Evolutionary conservation across 2,113 vertebrate species (phyloP).

Genomic region (Lycocorax pyrrhopterus): DNA sequence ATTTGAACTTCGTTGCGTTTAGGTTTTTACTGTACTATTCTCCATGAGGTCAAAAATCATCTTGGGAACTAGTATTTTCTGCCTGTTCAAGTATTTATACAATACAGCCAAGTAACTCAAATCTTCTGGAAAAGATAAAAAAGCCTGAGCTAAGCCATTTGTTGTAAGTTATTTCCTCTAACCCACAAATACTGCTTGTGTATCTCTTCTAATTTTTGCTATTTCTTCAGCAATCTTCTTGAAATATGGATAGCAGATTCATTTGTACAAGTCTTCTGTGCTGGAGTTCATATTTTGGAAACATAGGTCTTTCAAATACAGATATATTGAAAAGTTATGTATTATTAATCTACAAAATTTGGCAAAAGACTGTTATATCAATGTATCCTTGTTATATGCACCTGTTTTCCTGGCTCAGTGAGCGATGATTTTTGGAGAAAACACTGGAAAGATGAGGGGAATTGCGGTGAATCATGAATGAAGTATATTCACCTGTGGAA

Average conservation of each 20-base stretch:
- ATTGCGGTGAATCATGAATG: not conserved
- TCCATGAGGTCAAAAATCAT: not conserved
- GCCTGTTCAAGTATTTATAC: not conserved
- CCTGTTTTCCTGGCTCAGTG: not conserved
- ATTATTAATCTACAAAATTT: not conserved
- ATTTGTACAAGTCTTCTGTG: not conserved
- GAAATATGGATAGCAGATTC: not conserved
- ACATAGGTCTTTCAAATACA: not conserved
- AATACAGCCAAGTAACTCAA: not conserved
- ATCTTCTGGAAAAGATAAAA: not conserved
- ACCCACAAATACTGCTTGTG: not conserved
- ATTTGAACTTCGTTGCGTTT: not conserved
- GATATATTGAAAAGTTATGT: not conserved
- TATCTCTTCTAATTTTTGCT: not conserved
- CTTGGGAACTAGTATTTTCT: not conserved
- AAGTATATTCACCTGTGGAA: not conserved
- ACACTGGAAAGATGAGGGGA: not conserved
- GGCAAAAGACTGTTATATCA: not conserved
- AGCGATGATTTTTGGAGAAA: not conserved
- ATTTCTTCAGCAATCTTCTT: not conserved
- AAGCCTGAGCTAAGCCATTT: not conserved
- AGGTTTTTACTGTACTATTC: not conserved
- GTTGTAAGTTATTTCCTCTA: not conserved
- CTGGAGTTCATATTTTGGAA: not conserved
- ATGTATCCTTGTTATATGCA: not conserved